Base-by-base conservation (phyloP, 2,888 invertebrate species). In the Dicranocentrus wangi region DNA sequence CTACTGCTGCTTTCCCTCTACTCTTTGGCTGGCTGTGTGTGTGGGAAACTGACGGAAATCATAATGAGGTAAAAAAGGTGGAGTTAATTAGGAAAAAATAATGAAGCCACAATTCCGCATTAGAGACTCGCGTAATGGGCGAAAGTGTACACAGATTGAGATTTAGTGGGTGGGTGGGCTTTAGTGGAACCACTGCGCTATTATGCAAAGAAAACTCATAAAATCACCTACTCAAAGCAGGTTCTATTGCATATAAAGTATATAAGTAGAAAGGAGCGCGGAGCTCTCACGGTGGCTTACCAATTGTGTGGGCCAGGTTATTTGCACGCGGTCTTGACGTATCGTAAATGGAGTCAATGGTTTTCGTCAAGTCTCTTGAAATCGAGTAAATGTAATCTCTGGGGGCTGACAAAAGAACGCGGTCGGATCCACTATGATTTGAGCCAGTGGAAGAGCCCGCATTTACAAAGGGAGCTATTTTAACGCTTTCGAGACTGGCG, bases 291-390 rank as follows among this genome's bases (percentile, higher is more conserved):
- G 42, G 55, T 53, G 55, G 69, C 84, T 82, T 82, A 87, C 87
- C 87, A 61, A 87, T 85, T 32, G 85, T 85, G 70, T 87, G 87
- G 65, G 86, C 84, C 60, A 86, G 81, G 82, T 87, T 86, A 79
- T 85, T 87, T 78, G 83, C 85, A 47, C 87, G 81, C 55, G 85
- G 86, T 83, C 87, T 81, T 19, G 87, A 86, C 47, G 87, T 84
- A 83, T 87, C 87, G 78, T 87, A 87, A 81, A 87, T 87, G 81
- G 87, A 87, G 84, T 87, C 85, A 83, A 87, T 87, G 70, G 87
- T 86, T 84, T 86, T 86, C 65, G 87, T 86, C 81, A 87, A 85
- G 82, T 87, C 87, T 86, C 87, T 84, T 15, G 87, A 87, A 85
- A 87, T 87, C 27, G 87, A 87, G 83, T 87, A 87, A 65, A 87